Evolutionary conservation across 1,140 invertebrate species (phyloP), one percentile per base, ranked within the genome.

Genomic region (Drosophila mayri): DNA sequence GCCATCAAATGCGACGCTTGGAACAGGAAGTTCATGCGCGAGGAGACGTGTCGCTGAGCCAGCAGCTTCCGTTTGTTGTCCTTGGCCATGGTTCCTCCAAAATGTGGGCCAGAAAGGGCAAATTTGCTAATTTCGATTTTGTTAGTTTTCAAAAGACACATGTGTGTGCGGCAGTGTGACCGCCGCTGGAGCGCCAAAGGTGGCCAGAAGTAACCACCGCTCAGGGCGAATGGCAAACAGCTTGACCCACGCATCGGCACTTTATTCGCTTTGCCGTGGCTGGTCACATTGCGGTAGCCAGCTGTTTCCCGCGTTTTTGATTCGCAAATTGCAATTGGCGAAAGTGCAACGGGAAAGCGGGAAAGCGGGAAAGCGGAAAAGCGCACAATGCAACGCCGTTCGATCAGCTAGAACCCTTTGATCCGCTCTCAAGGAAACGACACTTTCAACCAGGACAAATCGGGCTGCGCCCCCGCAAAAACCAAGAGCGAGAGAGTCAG

Each of bases 301-400:
- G 73, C 73, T 76, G 52, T 84, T 87, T 87, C 84, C 84, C 84
- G 84, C 84, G 76, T 74, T 88, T 78, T 78, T 78, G 22, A 71
- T 74, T 73, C 35, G 41, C 47, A 8, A 68, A 67, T 44, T 70
- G 66, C 66, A 55, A 54, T 67, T 46, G 47, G 38, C 38, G 22
- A 44, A 55, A 46, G 66, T 70, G 63, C 47, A 54, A 65, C 47
- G 20, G 10, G 12, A 49, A 35, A 16, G 4, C 20, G 14, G 5
- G 6, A 6, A 35, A 65, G 12, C 20, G 16, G 22, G 4, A 6
- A 35, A 65, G 12, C 20, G 16, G 22, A 25, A 50, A 28, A 67
- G 8, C 37, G 12, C 66, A 72, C 41, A 60, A 73, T 73, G 70
- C 52, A 50, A 37, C 70, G 55, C 28, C 30, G 6, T 1, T 22